Evolutionary conservation across 2,888 invertebrate genomes (phyloP).

Genomic region (Ephialtes manifestator): DNA sequence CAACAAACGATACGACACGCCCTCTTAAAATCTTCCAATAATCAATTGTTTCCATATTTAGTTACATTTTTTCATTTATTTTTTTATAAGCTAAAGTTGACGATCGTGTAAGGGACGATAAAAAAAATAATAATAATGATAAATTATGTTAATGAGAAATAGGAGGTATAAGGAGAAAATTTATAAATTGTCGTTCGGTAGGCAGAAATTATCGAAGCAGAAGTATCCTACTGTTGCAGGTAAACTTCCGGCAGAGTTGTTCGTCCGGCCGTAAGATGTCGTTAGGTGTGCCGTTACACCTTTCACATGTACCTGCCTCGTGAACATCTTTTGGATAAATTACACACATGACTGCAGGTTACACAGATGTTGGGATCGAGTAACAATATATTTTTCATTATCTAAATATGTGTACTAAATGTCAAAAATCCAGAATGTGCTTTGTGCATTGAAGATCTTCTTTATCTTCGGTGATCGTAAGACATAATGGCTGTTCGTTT

Average conservation of each 20-base stretch:
- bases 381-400: background rate
- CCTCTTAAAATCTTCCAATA: background rate
- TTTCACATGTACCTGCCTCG: conserved; percentile 16
- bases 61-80: background rate
- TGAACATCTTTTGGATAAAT: background rate
- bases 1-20: background rate
- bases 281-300: conserved; percentile 33
- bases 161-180: background rate
- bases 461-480: background rate
- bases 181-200: background rate
- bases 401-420: background rate
- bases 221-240: conserved; percentile 31
- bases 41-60: background rate
- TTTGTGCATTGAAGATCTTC: background rate
- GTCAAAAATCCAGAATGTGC: background rate
- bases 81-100: no score
- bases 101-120: no score
- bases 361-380: background rate
- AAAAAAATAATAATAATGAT: background rate
- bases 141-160: background rate
- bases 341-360: background rate
- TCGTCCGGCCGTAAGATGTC: conserved; percentile 59
- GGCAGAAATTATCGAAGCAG: background rate
- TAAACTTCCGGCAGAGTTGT: conserved; percentile 38
- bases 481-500: background rate